Evolutionary conservation across 2,113 vertebrate species (phyloP).

Genomic region (Mesoclemmys tuberculata): DNA sequence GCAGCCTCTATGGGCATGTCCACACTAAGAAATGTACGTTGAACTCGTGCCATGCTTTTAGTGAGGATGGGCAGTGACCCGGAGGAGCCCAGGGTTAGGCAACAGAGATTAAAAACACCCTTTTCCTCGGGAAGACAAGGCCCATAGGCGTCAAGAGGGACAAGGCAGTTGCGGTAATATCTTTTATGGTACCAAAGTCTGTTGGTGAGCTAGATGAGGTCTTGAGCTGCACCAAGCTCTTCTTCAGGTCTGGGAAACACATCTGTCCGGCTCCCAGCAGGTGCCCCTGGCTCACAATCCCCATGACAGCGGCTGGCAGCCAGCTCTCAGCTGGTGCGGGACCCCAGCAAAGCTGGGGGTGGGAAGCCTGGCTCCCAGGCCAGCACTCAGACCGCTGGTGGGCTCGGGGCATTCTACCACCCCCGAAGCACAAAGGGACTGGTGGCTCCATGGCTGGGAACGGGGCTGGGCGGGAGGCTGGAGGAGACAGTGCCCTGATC

Average conservation of each 20-base stretch:
- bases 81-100: not conserved
- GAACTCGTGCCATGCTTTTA: not conserved
- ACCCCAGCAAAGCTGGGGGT: not conserved
- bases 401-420: too few relatives aligned
- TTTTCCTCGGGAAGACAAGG: not conserved
- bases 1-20: too few relatives aligned
- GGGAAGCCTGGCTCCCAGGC: not conserved
- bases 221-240: too few relatives aligned
- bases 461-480: too few relatives aligned
- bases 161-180: not conserved
- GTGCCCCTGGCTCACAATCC: too few relatives aligned
- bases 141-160: not conserved
- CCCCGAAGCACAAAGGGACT: too few relatives aligned
- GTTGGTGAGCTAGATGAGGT: too few relatives aligned
- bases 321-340: too few relatives aligned
- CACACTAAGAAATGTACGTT: not conserved
- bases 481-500: not conserved
- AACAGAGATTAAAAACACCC: not conserved
- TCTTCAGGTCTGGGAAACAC: not conserved
- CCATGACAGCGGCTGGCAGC: not conserved
- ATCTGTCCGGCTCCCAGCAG: not conserved
- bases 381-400: not conserved
- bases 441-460: too few relatives aligned
- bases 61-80: not conserved
- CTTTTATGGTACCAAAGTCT: not conserved